Conservation (phyloP, 2,888 invertebrate genomes). For the Pinctada fucata region DNA sequence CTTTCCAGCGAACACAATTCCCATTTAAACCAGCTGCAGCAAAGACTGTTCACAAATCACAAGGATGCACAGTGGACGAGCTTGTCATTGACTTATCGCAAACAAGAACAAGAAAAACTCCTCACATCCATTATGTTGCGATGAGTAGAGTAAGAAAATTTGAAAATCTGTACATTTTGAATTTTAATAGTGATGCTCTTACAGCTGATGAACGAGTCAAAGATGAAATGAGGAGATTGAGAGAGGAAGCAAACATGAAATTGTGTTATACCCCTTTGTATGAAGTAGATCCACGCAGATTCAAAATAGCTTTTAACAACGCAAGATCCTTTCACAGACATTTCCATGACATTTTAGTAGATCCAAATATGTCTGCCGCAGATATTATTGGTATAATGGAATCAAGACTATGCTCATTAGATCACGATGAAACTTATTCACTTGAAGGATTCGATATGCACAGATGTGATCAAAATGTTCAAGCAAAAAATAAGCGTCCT, state of each 20-base stretch:
- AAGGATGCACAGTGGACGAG: conserved; percentile 42
- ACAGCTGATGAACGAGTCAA: conserved; percentile 36
- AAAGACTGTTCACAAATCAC: conserved; percentile 47
- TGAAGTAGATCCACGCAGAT: not conserved
- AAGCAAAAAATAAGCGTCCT: not conserved
- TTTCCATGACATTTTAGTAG: conserved; percentile 22
- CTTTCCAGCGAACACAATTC: conserved; percentile 41
- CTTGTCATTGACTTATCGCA: conserved; percentile 7
- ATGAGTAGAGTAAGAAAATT: conserved; percentile 40
- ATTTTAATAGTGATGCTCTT: conserved; percentile 42
- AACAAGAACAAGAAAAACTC: conserved; percentile 27
- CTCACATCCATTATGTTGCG: conserved; percentile 46
- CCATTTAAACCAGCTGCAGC: conserved; percentile 40
- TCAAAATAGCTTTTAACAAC: conserved; percentile 31
- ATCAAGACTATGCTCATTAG: conserved; percentile 23
- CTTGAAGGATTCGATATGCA: conserved; percentile 15
- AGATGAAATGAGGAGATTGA: conserved; percentile 40
- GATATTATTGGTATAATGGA: conserved; percentile 32
- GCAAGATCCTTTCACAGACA: conserved; percentile 37
- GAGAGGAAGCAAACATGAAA: not conserved
- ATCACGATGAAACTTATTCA: conserved; percentile 10
- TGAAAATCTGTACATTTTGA: conserved; percentile 38
- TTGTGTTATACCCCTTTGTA: conserved; percentile 28
- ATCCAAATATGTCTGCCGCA: conserved; percentile 20
- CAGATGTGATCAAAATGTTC: conserved; percentile 21